Percentiles rank a stretch among this genome's conserved stretches.
Evolutionary conservation across 2,797 vertebrate species (phyloP).

Genomic region (Pogoniulus pusillus): DNA sequence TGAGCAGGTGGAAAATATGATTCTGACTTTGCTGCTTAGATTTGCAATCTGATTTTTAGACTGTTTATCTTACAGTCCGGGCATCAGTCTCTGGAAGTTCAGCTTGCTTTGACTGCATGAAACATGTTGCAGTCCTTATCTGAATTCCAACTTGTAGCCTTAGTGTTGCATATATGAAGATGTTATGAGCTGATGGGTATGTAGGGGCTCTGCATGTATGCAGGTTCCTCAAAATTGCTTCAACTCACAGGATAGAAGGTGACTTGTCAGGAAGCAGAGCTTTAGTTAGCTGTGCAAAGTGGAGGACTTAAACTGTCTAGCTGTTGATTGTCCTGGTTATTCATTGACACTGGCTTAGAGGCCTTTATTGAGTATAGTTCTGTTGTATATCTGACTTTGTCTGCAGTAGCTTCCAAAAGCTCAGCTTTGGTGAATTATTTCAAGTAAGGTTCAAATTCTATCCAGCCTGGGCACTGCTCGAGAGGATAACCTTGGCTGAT

Average conservation of each 20-base stretch:
- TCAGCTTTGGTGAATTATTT: background rate
- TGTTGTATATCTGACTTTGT: background rate
- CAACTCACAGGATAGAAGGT: background rate
- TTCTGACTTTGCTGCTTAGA: background rate
- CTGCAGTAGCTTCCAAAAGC: background rate
- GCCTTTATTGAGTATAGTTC: background rate
- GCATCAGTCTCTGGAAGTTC: background rate
- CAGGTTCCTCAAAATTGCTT: background rate
- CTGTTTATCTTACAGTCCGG: background rate
- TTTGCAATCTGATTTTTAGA: background rate
- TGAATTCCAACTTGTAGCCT: background rate
- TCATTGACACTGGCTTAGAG: background rate
- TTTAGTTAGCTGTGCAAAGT: background rate
- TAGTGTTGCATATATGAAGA: background rate
- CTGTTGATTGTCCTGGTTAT: background rate
- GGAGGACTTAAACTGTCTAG: background rate
- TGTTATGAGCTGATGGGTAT: background rate
- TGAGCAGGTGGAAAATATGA: background rate
- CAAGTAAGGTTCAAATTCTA: background rate
- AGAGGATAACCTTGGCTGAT: background rate
- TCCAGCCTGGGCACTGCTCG: too few relatives aligned
- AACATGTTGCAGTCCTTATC: background rate
- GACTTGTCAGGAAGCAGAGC: background rate
- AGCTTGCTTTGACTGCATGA: background rate
- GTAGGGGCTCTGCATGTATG: background rate